A percentile compares a stretch with the other conserved stretches of the same genome.
phyloP scores from a whole-genome alignment of 2,888 invertebrate genomes.

The Drosophila aldrichi region DNA sequence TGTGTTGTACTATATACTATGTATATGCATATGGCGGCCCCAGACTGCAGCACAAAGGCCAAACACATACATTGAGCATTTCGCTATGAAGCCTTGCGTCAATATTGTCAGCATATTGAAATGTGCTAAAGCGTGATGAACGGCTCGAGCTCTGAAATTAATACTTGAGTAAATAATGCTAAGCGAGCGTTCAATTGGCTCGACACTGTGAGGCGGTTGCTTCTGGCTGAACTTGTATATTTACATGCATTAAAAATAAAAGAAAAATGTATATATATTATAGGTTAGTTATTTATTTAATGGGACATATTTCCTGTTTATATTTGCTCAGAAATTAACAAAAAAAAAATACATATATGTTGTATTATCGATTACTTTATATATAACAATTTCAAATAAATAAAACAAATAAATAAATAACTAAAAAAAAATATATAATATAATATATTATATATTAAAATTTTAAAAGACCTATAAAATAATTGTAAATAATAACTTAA shows the following conservation, averaged over 20 bases:
- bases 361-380: neutral
- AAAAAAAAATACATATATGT: neutral
- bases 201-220: neutral
- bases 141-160: slow-evolving; percentile 5
- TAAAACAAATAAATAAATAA: too few species aligned
- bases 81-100: slow-evolving; percentile 29
- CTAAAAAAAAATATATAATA: too few species aligned
- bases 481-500: too few species aligned
- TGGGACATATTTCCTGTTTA: neutral
- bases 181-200: slow-evolving; percentile 13
- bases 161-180: slow-evolving; percentile 17
- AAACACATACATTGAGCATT: slow-evolving; percentile 10
- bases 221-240: neutral
- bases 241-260: neutral
- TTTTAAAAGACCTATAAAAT: too few species aligned
- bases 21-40: slow-evolving; percentile 14
- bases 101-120: slow-evolving; percentile 40
- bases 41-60: slow-evolving; percentile 23
- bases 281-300: neutral
- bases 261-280: neutral
- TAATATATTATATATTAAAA: too few species aligned
- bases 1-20: neutral
- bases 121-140: slow-evolving; percentile 10
- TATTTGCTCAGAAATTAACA: neutral
- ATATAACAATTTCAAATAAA: too few species aligned